Evolutionary conservation across 2,797 vertebrate genomes (phyloP).

Genomic region (Acrocephalus scirpaceus): DNA sequence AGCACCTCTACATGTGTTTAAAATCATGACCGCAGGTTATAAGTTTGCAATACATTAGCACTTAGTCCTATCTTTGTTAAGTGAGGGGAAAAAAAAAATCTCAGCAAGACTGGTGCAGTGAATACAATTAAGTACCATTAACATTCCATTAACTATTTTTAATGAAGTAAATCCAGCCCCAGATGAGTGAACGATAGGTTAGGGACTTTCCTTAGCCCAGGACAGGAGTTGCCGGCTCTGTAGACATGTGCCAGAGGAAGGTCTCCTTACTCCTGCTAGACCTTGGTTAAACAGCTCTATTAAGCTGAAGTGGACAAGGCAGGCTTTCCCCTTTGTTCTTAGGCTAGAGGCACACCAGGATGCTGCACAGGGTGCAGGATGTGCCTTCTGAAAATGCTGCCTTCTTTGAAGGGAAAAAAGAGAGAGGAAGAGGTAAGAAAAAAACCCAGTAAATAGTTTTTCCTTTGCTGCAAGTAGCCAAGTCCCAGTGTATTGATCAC

Average conservation of each 20-base stretch:
- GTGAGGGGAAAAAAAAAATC: background rate
- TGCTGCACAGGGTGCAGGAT: background rate
- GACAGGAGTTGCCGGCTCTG: background rate
- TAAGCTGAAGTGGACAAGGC: background rate
- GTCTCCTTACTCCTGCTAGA: background rate
- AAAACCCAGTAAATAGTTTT: background rate
- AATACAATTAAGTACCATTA: constrained; percentile 40
- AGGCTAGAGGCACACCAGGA: background rate
- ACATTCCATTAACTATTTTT: constrained; percentile 46
- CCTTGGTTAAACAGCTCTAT: background rate
- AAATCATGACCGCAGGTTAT: constrained; percentile 72
- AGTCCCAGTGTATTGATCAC: background rate
- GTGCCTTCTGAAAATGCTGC: background rate
- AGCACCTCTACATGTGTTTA: constrained; percentile 75
- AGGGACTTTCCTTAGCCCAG: background rate
- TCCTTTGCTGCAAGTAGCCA: background rate
- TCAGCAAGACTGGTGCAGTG: background rate
- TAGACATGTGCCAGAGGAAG: background rate
- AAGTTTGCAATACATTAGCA: constrained; percentile 60
- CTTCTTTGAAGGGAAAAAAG: background rate
- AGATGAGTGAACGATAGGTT: background rate
- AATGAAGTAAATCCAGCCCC: constrained; percentile 14
- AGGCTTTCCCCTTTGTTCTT: background rate
- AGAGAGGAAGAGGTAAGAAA: background rate
- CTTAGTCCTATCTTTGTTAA: constrained; percentile 51